A percentile compares a stretch with the other conserved stretches of the same genome.
Conservation (phyloP, 2,797 vertebrate genomes). For the Tamandua tetradactyla region DNA sequence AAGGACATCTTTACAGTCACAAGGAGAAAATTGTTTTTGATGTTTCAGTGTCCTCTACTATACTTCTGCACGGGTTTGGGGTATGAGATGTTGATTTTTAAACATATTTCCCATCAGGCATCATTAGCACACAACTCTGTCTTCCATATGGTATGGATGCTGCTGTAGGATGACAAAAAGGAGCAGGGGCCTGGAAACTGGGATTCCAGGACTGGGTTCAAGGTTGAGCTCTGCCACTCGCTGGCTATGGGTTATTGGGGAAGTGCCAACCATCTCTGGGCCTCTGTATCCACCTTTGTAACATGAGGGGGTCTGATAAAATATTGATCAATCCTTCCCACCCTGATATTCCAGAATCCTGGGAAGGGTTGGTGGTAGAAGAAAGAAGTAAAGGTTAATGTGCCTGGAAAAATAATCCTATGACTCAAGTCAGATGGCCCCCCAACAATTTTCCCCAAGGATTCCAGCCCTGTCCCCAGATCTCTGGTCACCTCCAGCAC, state of each 20-base stretch:
- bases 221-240: not conserved
- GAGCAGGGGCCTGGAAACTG: not conserved
- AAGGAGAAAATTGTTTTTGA: not conserved
- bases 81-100: not conserved
- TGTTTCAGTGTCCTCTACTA: rapidly evolving
- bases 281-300: not conserved
- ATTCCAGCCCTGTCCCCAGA: not conserved
- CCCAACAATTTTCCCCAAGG: too few relatives aligned
- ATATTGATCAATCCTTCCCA: not conserved
- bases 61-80: rapidly evolving
- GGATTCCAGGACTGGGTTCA: not conserved
- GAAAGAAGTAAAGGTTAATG: not conserved
- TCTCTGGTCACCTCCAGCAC: not conserved
- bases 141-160: rapidly evolving
- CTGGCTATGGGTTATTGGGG: not conserved
- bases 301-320: too few relatives aligned
- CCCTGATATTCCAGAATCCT: not conserved
- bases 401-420: rapidly evolving
- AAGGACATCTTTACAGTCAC: not conserved
- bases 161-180: too few relatives aligned
- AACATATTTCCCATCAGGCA: not conserved
- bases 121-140: too few relatives aligned
- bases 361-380: too few relatives aligned
- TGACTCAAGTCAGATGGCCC: rapidly evolving
- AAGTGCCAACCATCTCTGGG: rapidly evolving